Percentiles rank a stretch among this genome's conserved stretches.
These are phyloP conservation scores for Noctua janthina DNA, from an alignment of 2,888 invertebrate genomes.

Conservation along the genomic window DNA sequence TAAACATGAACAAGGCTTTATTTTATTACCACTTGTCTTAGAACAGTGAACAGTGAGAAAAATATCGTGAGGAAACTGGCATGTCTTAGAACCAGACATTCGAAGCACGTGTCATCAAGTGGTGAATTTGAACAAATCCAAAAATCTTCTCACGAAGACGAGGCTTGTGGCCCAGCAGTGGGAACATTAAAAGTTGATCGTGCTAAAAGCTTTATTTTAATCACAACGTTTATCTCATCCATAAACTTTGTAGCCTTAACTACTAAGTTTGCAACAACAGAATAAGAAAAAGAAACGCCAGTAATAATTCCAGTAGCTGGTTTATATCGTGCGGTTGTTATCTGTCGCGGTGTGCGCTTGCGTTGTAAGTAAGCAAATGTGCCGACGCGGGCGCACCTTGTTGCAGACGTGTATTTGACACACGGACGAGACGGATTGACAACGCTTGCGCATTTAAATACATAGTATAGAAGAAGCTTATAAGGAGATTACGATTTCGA, in stretches of 20 bases:
- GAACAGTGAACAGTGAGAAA: neutral
- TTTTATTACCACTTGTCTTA: neutral
- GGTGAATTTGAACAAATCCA: neutral
- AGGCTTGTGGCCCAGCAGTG: neutral
- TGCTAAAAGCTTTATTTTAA: constrained; percentile 6
- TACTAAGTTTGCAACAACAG: neutral
- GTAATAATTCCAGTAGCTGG: constrained; percentile 56
- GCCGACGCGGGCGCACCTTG: constrained; percentile 53
- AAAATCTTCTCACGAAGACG: neutral
- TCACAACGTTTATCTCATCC: constrained; percentile 4
- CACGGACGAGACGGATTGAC: constrained; percentile 12
- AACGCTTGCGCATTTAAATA: neutral
- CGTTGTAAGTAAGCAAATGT: constrained; percentile 64
- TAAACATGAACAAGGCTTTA: neutral
- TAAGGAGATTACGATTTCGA: no score
- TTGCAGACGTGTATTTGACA: constrained; percentile 43
- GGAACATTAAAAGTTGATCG: neutral
- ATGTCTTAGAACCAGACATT: neutral
- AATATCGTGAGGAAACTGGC: neutral
- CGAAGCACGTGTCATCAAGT: neutral
- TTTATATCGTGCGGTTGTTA: constrained; percentile 48
- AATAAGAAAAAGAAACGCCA: constrained; percentile 24
- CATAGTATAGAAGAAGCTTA: no score
- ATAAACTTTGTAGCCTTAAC: constrained; percentile 1
- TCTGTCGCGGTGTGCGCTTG: constrained; percentile 46